A percentile compares a stretch with the other conserved stretches of the same genome.
phyloP scores from a whole-genome alignment of 2,888 invertebrate genomes.

The Tinea semifulvella region DNA sequence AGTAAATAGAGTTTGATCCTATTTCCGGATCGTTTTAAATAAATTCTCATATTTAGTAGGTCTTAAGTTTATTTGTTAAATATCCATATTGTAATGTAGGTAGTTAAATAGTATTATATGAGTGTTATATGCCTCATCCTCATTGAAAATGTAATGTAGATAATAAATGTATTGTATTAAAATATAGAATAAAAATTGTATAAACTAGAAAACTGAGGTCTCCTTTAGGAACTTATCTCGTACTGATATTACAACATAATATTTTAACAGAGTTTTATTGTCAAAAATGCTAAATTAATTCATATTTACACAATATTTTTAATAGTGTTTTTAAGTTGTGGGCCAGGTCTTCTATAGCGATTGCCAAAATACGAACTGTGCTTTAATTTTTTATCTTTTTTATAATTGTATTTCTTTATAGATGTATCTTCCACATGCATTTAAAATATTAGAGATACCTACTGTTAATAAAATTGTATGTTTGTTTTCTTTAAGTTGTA shows the following conservation, averaged over 20 bases:
- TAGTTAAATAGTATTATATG: conserved; percentile 4
- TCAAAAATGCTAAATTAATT: not conserved
- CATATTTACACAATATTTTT: not conserved
- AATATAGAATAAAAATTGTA: conserved; percentile 3
- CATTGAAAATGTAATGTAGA: conserved; percentile 6
- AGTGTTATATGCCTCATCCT: not conserved
- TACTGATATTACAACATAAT: conserved; percentile 5
- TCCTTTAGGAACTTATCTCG: conserved; percentile 4
- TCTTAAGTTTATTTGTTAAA: not conserved
- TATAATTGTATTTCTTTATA: conserved; percentile 1
- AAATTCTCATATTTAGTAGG: too few species aligned
- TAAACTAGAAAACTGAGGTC: conserved; percentile 6
- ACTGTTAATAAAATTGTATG: conserved; percentile 1
- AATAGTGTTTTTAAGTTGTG: not conserved
- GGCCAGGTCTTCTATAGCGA: not conserved
- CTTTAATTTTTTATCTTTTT: conserved; percentile 1
- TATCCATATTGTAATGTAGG: conserved; percentile 3
- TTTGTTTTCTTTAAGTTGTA: too few species aligned
- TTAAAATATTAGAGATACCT: not conserved
- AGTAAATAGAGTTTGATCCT: too few species aligned
- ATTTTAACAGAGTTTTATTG: not conserved
- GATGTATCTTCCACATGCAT: too few species aligned
- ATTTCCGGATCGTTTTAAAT: too few species aligned
- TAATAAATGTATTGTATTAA: conserved; percentile 8
- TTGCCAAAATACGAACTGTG: conserved; percentile 2